Conservation (phyloP, 2,888 invertebrate species). For the Caenorhabditis macrosperma region DNA sequence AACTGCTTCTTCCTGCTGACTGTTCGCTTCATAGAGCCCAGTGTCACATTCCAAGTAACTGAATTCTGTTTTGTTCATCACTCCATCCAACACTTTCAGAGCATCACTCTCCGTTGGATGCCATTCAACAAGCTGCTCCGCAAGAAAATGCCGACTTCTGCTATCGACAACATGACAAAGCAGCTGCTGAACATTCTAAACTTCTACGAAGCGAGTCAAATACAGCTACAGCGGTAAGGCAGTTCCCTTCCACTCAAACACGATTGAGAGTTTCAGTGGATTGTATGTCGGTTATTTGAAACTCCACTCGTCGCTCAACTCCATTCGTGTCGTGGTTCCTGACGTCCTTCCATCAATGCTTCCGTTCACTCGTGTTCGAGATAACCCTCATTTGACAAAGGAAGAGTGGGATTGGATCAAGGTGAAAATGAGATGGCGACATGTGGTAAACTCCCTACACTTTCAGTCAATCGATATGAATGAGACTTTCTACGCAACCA, state of each 20-base stretch:
- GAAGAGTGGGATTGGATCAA: constrained; percentile 92
- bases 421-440: constrained; percentile 27
- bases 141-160: constrained; percentile 82
- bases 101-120: constrained; percentile 93
- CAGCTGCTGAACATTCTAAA: constrained; percentile 87
- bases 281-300: constrained; percentile 96
- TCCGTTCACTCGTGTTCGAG: constrained; percentile 92
- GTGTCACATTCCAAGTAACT: constrained; percentile 86
- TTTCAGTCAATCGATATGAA: constrained; percentile 65
- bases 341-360: constrained; percentile 93
- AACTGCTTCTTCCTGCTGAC: constrained; percentile 93
- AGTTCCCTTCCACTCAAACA: too few relatives aligned
- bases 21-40: constrained; percentile 88
- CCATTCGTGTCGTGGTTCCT: constrained; percentile 87
- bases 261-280: too few relatives aligned
- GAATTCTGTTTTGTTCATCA: too few relatives aligned
- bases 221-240: constrained; percentile 86
- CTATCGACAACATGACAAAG: constrained; percentile 89
- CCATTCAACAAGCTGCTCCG: constrained; percentile 89
- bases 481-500: constrained; percentile 67
- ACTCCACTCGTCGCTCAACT: constrained; percentile 88
- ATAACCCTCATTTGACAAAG: constrained; percentile 93
- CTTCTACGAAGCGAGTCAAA: constrained; percentile 88
- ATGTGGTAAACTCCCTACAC: neutral
- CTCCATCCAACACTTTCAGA: constrained; percentile 84